Conservation (phyloP, 2,113 vertebrate species). For the Todiramphus chloris region DNA sequence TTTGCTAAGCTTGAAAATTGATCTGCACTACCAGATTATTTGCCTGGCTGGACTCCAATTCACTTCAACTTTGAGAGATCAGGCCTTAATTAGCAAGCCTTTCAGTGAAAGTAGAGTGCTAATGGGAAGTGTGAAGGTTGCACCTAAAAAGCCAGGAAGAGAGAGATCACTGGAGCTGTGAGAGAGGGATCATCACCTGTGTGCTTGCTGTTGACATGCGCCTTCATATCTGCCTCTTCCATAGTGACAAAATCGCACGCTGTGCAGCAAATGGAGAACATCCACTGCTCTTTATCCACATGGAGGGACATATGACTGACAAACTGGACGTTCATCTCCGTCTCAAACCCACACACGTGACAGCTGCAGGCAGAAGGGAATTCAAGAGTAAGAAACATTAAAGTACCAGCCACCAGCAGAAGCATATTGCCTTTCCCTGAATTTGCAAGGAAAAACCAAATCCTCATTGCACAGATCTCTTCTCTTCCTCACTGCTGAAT, state of each 20-base stretch:
- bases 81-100: slow-evolving; percentile 45
- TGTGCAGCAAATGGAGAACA: slow-evolving; percentile 98
- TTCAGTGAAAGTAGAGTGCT: slow-evolving; percentile 35
- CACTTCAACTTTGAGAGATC: slow-evolving; percentile 29
- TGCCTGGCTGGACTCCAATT: slow-evolving; percentile 48
- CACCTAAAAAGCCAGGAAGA: slow-evolving; percentile 34
- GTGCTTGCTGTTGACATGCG: slow-evolving; percentile 88
- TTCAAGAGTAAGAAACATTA: background rate
- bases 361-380: slow-evolving; percentile 79
- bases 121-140: slow-evolving; percentile 50
- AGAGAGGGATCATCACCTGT: slow-evolving; percentile 79
- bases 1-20: slow-evolving; percentile 22
- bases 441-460: background rate
- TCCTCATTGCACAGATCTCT: background rate
- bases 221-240: slow-evolving; percentile 95
- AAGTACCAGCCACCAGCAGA: background rate
- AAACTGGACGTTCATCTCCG: slow-evolving; percentile 97
- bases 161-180: slow-evolving; percentile 7
- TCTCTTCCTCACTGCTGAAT: background rate
- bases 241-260: slow-evolving; percentile 94
- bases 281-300: slow-evolving; percentile 99
- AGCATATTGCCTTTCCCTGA: background rate
- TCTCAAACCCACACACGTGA: slow-evolving; percentile 98
- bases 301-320: slow-evolving; percentile 99
- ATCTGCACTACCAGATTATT: slow-evolving; percentile 28